Evolutionary conservation across 2,888 invertebrate species (phyloP).

Genomic region (Monochamus alternatus): DNA sequence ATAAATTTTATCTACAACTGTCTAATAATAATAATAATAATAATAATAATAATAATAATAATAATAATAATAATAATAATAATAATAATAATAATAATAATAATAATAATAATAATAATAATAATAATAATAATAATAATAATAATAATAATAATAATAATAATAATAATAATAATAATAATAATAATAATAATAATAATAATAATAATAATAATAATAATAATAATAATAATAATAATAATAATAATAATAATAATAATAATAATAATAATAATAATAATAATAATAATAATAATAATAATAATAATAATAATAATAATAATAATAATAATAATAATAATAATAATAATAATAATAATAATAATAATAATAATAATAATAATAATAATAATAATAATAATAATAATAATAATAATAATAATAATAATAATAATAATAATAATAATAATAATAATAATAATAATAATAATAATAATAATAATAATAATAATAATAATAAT

Average conservation of each 20-base stretch:
- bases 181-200: constrained; percentile 1
- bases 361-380: constrained; percentile 1
- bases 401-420: constrained; percentile 1
- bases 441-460: constrained; percentile 1
- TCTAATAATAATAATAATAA: constrained; percentile 1
- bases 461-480: constrained; percentile 1
- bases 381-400: constrained; percentile 1
- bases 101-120: constrained; percentile 1
- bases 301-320: constrained; percentile 1
- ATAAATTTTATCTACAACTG: too few species aligned
- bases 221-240: constrained; percentile 1
- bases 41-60: constrained; percentile 1
- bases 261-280: constrained; percentile 1
- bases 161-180: constrained; percentile 1
- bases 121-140: constrained; percentile 1
- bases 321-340: constrained; percentile 1
- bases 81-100: constrained; percentile 1
- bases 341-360: constrained; percentile 1
- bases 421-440: constrained; percentile 1
- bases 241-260: constrained; percentile 1
- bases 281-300: constrained; percentile 1
- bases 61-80: constrained; percentile 1
- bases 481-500: constrained; percentile 1
- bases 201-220: constrained; percentile 1
- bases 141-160: constrained; percentile 1